phyloP scores from a whole-genome alignment of 2,797 vertebrate species.

The Eidolon dupreanum region DNA sequence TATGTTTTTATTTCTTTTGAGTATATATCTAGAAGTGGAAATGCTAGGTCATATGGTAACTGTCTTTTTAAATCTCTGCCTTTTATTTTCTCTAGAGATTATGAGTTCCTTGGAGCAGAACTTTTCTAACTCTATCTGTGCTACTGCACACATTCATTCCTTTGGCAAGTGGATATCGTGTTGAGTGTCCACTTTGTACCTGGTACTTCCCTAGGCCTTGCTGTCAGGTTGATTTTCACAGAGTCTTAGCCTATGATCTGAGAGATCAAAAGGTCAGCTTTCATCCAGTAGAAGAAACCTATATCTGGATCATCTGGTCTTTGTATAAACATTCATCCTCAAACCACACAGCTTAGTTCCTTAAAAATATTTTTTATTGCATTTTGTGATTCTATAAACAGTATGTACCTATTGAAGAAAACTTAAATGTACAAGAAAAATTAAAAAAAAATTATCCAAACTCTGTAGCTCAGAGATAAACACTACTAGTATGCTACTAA shows the following conservation, averaged over 20 bases:
- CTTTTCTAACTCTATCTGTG: neutral
- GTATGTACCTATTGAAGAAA: neutral
- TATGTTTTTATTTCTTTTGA: neutral
- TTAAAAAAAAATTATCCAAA: neutral
- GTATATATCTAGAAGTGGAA: neutral
- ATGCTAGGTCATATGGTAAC: neutral
- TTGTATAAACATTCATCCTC: neutral
- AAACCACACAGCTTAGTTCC: neutral
- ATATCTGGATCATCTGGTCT: neutral
- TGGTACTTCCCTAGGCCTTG: neutral
- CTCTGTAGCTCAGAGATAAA: neutral
- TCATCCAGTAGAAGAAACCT: neutral
- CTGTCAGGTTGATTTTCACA: neutral
- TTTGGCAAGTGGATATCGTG: neutral
- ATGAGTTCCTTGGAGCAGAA: neutral
- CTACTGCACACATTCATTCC: neutral
- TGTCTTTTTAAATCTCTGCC: neutral
- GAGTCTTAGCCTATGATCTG: neutral
- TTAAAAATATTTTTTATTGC: constrained; percentile 15
- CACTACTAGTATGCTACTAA: neutral
- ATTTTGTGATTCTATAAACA: constrained; percentile 1
- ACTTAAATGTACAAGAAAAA: neutral
- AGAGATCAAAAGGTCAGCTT: neutral
- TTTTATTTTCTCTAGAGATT: neutral
- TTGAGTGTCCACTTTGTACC: neutral